Base-by-base conservation (phyloP, 2,113 vertebrate species). In the Proterorhinus semilunaris region DNA sequence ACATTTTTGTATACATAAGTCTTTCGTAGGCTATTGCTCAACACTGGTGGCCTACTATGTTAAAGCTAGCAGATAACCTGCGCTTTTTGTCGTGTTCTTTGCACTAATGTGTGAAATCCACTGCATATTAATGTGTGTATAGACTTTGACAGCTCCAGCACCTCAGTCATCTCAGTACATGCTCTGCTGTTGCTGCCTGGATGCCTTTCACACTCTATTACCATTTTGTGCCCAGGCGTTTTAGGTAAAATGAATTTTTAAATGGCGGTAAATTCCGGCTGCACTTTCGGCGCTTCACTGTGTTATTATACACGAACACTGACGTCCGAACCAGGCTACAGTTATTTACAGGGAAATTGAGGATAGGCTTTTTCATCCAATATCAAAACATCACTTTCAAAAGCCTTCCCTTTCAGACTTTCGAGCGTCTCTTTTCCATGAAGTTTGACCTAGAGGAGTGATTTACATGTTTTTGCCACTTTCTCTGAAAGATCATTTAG, bases 31-130 rank as follows among this genome's bases (percentile, higher is more conserved):
- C 13, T 44, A 5, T n/a, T 59, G 36, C 57, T 27, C 17, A 58
- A 7, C 11, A 58, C 27, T 58, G 10, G 5, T 42, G 13, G 46
- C 10, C 1, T 1, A 42, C 6, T 58, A 42, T 12, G 42, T 42
- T 68, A 57, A 9, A 53, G 45, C 43, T 55, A 47, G 42, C n/a
- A 51, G 62, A 27, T 46, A 57, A 64, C 65, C 55, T 68, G 44
- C 57, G 54, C 78, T 61, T 43, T 45, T 64, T 66, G 3, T 11
- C 45, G 8, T 57, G 42, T 51, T 51, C 17, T 68, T 61, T 55
- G 46, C 63, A 49, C 48, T 59, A 52, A 69, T 72, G 52, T 69
- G 71, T 67, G 12, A 79, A 81, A 70, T 51, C 12, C 16, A 75
- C 27, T 46, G 44, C 36, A 51, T 64, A 55, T 65, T 48, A 66